phyloP scores from a whole-genome alignment of 1,140 invertebrate genomes.

The Pseudomyrmex concolor region DNA sequence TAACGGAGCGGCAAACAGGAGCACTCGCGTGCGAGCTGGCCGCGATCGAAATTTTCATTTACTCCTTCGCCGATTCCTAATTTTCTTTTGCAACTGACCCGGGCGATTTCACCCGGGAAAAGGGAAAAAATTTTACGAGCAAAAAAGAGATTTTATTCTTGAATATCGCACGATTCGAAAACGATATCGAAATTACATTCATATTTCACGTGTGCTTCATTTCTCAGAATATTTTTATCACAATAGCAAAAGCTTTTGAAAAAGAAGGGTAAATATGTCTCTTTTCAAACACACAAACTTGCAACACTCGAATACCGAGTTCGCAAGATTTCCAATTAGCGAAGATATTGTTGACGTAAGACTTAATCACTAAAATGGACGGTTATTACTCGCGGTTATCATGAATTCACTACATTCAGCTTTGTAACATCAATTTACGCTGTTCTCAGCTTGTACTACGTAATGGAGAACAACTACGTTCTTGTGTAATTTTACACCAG shows the following conservation, averaged over 20 bases:
- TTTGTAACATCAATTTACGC: constrained; percentile 42
- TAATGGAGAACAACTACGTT: constrained; percentile 41
- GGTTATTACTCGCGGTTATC: constrained; percentile 4
- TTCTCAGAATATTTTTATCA: constrained; percentile 3
- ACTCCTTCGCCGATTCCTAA: constrained; percentile 12
- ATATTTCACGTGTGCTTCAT: neutral
- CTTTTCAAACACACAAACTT: neutral
- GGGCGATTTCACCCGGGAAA: constrained; percentile 14
- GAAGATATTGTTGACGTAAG: neutral
- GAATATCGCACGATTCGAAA: neutral
- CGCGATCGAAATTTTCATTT: constrained; percentile 65
- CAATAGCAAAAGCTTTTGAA: neutral
- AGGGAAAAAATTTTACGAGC: constrained; percentile 9
- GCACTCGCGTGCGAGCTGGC: neutral
- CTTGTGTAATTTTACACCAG: constrained; percentile 50
- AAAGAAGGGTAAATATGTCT: neutral
- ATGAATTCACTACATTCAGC: neutral
- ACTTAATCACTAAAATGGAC: constrained; percentile 3
- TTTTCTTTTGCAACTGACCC: constrained; percentile 37
- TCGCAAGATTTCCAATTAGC: too few species aligned
- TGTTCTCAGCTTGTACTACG: neutral
- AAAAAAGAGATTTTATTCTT: neutral
- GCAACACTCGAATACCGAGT: too few species aligned
- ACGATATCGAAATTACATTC: neutral
- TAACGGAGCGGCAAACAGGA: constrained; percentile 26